phyloP scores from a whole-genome alignment of 2,797 vertebrate species.

The Myoxocephalus aenaeus region DNA sequence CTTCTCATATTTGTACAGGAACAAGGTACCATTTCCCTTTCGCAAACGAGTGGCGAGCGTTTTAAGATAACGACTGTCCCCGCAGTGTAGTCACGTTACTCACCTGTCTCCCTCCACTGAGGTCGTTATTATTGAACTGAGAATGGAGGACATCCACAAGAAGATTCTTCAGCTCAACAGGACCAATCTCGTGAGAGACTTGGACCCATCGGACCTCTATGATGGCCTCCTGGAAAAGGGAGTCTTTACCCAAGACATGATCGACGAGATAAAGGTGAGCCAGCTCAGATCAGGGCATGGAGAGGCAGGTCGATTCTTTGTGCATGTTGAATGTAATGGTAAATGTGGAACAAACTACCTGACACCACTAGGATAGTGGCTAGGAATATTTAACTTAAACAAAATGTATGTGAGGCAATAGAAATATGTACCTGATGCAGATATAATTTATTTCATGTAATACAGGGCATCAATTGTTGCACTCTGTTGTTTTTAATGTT shows the following conservation, averaged over 20 bases:
- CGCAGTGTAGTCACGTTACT: neutral
- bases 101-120: neutral
- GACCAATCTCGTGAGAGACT: conserved; percentile 76
- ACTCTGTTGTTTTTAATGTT: too few relatives aligned
- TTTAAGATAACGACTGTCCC: neutral
- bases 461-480: too few relatives aligned
- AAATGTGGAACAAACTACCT: neutral
- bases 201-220: conserved; percentile 85
- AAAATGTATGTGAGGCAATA: too few relatives aligned
- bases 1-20: neutral
- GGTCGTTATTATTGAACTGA: neutral
- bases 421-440: too few relatives aligned
- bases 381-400: too few relatives aligned
- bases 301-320: neutral
- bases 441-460: too few relatives aligned
- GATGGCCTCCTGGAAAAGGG: conserved; percentile 84
- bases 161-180: conserved; percentile 82
- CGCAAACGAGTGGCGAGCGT: rapidly evolving
- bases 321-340: neutral
- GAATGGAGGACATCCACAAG: conserved; percentile 88
- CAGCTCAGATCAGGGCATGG: neutral
- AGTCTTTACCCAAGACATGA: conserved; percentile 90
- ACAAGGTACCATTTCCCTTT: neutral
- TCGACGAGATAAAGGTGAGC: conserved; percentile 92
- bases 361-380: neutral